Evolutionary conservation across 1,140 invertebrate genomes (phyloP).

Genomic region (Anadara kagoshimensis): DNA sequence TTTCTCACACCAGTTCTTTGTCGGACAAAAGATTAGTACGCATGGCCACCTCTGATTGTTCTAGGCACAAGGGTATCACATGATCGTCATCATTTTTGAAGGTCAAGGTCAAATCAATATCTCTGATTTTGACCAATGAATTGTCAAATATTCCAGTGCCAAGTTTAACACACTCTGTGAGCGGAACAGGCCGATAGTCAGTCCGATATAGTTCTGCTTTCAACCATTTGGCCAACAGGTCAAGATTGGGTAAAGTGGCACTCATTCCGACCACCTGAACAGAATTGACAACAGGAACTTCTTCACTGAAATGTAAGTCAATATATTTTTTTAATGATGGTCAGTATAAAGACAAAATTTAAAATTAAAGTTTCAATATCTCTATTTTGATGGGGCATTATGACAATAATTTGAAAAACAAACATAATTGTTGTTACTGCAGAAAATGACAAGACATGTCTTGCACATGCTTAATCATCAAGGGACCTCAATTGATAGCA

Average conservation of each 20-base stretch:
- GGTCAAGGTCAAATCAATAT: constrained; percentile 47
- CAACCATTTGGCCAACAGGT: constrained; percentile 89
- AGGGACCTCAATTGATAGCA: too few species aligned
- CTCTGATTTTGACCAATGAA: constrained; percentile 64
- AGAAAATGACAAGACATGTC: too few species aligned
- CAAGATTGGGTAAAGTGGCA: constrained; percentile 94
- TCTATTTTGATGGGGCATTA: too few species aligned
- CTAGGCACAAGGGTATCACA: constrained; percentile 89
- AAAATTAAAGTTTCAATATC: too few species aligned
- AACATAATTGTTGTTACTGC: too few species aligned
- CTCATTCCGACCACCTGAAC: constrained; percentile 98
- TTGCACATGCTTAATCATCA: too few species aligned
- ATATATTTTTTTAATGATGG: too few species aligned
- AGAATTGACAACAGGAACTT: neutral
- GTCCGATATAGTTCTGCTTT: constrained; percentile 85
- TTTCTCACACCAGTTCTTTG: constrained; percentile 96
- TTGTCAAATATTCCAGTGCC: constrained; percentile 74
- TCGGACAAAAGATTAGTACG: constrained; percentile 96
- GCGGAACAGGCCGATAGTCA: constrained; percentile 91
- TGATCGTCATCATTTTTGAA: constrained; percentile 83
- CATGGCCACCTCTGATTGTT: constrained; percentile 90
- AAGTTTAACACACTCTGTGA: constrained; percentile 87
- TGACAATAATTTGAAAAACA: too few species aligned
- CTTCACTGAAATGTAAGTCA: neutral
- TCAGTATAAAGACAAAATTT: too few species aligned